A percentile compares a stretch with the other conserved stretches of the same genome.
Evolutionary conservation across 2,888 invertebrate genomes (phyloP).

Genomic region (Lysandra bellargus): DNA sequence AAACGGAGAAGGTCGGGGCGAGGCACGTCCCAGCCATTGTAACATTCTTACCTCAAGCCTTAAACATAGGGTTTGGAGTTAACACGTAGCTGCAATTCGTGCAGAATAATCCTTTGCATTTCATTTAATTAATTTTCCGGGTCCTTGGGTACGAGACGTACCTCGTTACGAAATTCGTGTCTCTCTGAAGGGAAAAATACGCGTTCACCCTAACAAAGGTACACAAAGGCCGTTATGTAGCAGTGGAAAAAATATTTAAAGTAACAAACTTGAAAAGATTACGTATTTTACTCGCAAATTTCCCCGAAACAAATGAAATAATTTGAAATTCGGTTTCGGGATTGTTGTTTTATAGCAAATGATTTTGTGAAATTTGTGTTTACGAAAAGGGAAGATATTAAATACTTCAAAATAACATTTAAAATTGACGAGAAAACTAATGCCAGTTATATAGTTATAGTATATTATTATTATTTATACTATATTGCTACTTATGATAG

Average conservation of each 20-base stretch:
- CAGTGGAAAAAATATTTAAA: slow-evolving; percentile 17
- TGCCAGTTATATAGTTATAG: no score
- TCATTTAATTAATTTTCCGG: slow-evolving; percentile 62
- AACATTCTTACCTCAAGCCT: slow-evolving; percentile 41
- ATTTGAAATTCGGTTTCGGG: background rate
- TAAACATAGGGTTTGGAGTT: slow-evolving; percentile 40
- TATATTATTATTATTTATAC: no score
- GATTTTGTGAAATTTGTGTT: background rate
- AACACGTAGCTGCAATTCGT: slow-evolving; percentile 49
- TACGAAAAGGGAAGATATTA: background rate
- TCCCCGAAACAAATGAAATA: background rate
- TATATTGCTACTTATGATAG: no score
- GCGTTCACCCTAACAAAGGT: slow-evolving; percentile 33
- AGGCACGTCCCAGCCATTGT: slow-evolving; percentile 46
- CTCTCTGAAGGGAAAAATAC: slow-evolving; percentile 32
- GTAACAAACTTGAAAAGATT: slow-evolving; percentile 14
- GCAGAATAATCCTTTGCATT: slow-evolving; percentile 55
- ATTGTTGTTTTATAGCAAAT: background rate
- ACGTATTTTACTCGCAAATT: slow-evolving; percentile 1
- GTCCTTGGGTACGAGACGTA: slow-evolving; percentile 49
- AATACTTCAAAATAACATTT: background rate
- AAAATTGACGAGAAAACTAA: background rate
- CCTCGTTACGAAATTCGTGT: slow-evolving; percentile 44
- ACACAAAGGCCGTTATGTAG: slow-evolving; percentile 14
- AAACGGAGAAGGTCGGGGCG: slow-evolving; percentile 20